Evolutionary conservation across 2,797 vertebrate genomes (phyloP).

Genomic region (Mustela erminea): DNA sequence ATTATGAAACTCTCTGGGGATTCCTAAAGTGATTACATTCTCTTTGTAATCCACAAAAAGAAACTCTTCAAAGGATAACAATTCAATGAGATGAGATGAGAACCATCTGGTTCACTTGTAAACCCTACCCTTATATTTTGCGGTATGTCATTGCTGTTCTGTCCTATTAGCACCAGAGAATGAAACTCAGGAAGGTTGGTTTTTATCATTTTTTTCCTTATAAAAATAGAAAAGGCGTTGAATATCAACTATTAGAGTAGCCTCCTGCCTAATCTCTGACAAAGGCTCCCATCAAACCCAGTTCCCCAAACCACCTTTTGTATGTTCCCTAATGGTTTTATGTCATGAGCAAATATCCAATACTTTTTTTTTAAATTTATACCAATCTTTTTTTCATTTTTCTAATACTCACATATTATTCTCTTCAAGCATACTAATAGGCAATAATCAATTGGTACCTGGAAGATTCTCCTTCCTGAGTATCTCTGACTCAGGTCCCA

Average conservation of each 20-base stretch:
- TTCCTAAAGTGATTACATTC: slow-evolving; percentile 82
- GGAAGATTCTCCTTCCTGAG: background rate
- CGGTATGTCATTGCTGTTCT: slow-evolving; percentile 61
- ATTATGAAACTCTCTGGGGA: slow-evolving; percentile 78
- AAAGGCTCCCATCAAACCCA: slow-evolving; percentile 33
- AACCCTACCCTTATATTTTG: slow-evolving; percentile 67
- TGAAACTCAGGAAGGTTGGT: slow-evolving; percentile 58
- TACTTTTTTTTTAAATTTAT: slow-evolving; percentile 42
- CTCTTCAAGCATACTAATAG: slow-evolving; percentile 17
- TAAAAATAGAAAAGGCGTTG: slow-evolving; percentile 61
- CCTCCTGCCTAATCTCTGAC: slow-evolving; percentile 15
- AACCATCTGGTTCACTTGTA: slow-evolving; percentile 74
- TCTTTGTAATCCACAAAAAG: slow-evolving; percentile 78
- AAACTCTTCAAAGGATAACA: slow-evolving; percentile 79
- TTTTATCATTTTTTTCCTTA: slow-evolving; percentile 59
- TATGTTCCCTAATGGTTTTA: background rate
- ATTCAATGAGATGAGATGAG: slow-evolving; percentile 66
- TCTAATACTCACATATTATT: slow-evolving; percentile 15
- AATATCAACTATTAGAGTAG: slow-evolving; percentile 54
- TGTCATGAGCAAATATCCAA: background rate
- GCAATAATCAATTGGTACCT: background rate
- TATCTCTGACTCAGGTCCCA: background rate
- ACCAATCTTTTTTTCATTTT: slow-evolving; percentile 12
- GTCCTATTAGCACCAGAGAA: slow-evolving; percentile 67
- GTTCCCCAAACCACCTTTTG: background rate